Evolutionary conservation across 2,113 vertebrate species (phyloP).

Genomic region (Misgurnus mizolepis): DNA sequence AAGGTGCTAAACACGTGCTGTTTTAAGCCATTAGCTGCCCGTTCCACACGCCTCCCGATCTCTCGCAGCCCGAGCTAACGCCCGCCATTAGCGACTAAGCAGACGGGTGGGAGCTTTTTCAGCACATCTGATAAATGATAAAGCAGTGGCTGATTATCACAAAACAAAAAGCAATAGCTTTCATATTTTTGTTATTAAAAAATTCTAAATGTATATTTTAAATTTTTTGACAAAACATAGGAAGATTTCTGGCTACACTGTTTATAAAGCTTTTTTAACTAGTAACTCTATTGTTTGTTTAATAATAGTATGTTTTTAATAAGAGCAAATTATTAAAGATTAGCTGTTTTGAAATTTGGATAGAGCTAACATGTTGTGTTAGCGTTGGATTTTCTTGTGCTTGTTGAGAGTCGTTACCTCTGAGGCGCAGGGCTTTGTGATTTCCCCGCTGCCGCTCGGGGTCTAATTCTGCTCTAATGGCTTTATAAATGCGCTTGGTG

Average conservation of each 20-base stretch:
- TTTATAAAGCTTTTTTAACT: not conserved
- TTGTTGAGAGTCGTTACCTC: slow-evolving; percentile 22
- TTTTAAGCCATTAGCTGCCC: slow-evolving; percentile 57
- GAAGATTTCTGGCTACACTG: not conserved
- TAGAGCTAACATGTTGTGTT: not conserved
- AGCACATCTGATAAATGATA: not conserved
- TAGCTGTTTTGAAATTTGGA: not conserved
- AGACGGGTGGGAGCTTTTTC: not conserved
- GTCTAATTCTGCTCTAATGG: slow-evolving; percentile 61
- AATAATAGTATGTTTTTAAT: not conserved
- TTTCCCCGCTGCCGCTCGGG: slow-evolving; percentile 35
- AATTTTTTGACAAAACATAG: too few relatives aligned
- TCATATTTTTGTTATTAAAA: too few relatives aligned
- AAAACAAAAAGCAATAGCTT: too few relatives aligned
- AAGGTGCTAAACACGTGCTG: slow-evolving; percentile 54
- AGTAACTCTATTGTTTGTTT: not conserved
- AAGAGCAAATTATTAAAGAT: not conserved
- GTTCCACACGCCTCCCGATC: slow-evolving; percentile 34
- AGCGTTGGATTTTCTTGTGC: not conserved
- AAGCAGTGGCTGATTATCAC: not conserved
- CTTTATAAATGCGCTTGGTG: slow-evolving; percentile 58
- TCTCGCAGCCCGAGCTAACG: slow-evolving; percentile 43
- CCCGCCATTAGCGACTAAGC: not conserved
- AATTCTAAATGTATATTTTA: too few relatives aligned
- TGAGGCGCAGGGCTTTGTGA: slow-evolving; percentile 35